Percentiles rank a stretch among this genome's conserved stretches.
Evolutionary conservation across 2,113 vertebrate species (phyloP).

Genomic region (Empidonax alnorum): DNA sequence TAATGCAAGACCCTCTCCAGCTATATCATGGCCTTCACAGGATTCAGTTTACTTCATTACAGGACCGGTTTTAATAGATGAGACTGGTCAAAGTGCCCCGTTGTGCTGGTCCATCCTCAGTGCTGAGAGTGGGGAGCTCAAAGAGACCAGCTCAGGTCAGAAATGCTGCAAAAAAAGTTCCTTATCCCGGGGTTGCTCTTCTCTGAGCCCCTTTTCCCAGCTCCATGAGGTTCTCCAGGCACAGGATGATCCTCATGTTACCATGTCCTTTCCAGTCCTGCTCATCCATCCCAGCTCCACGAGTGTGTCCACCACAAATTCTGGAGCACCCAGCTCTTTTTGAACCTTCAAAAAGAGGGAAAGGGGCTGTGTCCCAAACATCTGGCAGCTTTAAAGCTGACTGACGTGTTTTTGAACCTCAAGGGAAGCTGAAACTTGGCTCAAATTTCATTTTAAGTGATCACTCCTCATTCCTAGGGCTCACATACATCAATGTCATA

Average conservation of each 20-base stretch:
- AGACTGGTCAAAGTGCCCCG: neutral
- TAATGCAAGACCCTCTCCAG: neutral
- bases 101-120: neutral
- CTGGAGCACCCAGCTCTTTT: neutral
- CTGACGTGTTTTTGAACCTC: neutral
- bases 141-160: neutral
- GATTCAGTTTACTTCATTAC: neutral
- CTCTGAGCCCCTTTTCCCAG: neutral
- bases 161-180: neutral
- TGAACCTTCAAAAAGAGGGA: neutral
- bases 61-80: neutral
- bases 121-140: neutral
- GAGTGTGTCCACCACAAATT: accelerated
- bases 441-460: neutral
- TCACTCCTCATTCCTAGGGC: neutral
- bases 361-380: neutral
- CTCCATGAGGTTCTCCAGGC: neutral
- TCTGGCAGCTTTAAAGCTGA: neutral
- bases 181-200: neutral
- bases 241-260: neutral
- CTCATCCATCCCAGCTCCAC: neutral
- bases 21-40: neutral
- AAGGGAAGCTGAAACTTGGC: neutral
- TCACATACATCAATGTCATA: neutral
- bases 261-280: neutral